Evolutionary conservation across 2,113 vertebrate species (phyloP), one percentile per base, ranked within the genome.

Genomic region (Apeltes quadracus): DNA sequence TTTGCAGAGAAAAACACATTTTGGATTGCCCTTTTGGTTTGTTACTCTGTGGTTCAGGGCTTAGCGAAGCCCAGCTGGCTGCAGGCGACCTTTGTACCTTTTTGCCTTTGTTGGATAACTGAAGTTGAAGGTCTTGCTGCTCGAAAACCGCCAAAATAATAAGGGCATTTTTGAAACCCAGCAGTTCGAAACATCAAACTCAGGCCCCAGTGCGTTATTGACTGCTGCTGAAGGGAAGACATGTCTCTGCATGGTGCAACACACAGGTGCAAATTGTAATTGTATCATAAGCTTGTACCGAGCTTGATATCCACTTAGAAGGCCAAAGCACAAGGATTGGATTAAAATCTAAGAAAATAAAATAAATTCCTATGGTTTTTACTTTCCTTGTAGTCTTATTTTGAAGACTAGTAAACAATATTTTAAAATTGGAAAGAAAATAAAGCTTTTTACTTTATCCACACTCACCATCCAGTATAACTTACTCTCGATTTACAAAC

Each of bases 1-100:
- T 57, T 61, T 50, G 22, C 55, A 59, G 34, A 54, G 25, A 69
- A 39, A 2, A 56, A 7, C 66, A 51, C 36, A 63, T n/a, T 32
- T 61, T 57, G 36, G 68, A 67, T 34, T 57, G 16, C 8, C 1
- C 14, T 41, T 1, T 55, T 53, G 43, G 38, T 38, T 1, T 58
- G 22, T 66, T 12, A 18, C 18, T 6, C 18, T 34, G 61, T 53
- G 34, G 43, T 2, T 68, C 25, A 58, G 15, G 14, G 18, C 41
- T 34, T 22, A 44, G 2, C 0, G 25, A 13, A 61, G 8, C 34
- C 32, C 11, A 43, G 69, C 69, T 62, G 32, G n/a, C 14, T 70
- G 68, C 32, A 14, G 43, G 18, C 10, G 34, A 11, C 36, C 54
- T 59, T 44, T 62, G n/a, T 44, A 16, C 27, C 20, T 44, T 58